A percentile compares a stretch with the other conserved stretches of the same genome.
These are phyloP conservation scores for Myotis findleyi DNA, from an alignment of 2,797 vertebrate species.

Conservation along the genomic window DNA sequence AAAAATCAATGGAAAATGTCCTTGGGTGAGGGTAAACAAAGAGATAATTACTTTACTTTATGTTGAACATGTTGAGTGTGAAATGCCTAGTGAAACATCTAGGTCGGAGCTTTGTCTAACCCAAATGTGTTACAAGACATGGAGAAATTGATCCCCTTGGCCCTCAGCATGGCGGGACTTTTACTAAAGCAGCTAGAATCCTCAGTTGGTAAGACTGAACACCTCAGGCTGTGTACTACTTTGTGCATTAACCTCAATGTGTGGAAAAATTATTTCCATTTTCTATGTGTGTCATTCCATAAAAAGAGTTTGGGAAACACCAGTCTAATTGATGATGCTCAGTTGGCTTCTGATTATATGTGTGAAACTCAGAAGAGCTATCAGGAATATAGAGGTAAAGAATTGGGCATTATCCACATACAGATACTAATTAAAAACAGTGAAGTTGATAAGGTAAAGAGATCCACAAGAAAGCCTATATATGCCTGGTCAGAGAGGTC, in stretches of 20 bases:
- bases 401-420: neutral
- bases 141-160: neutral
- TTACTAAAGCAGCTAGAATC: neutral
- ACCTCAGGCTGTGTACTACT: neutral
- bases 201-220: neutral
- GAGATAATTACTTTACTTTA: neutral
- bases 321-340: neutral
- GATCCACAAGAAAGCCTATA: neutral
- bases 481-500: neutral
- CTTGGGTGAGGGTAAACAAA: no score
- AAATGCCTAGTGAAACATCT: neutral
- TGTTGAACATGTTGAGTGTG: neutral
- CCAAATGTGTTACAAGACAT: neutral
- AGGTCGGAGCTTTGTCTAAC: neutral
- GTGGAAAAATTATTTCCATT: neutral
- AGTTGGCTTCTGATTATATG: neutral
- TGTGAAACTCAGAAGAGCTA: neutral
- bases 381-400: neutral
- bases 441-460: neutral
- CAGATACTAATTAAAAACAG: neutral
- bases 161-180: neutral
- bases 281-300: neutral
- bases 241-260: neutral
- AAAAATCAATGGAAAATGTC: no score
- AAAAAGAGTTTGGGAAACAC: neutral